Conservation (phyloP, 1,140 invertebrate genomes). For the Penaeus indicus region DNA sequence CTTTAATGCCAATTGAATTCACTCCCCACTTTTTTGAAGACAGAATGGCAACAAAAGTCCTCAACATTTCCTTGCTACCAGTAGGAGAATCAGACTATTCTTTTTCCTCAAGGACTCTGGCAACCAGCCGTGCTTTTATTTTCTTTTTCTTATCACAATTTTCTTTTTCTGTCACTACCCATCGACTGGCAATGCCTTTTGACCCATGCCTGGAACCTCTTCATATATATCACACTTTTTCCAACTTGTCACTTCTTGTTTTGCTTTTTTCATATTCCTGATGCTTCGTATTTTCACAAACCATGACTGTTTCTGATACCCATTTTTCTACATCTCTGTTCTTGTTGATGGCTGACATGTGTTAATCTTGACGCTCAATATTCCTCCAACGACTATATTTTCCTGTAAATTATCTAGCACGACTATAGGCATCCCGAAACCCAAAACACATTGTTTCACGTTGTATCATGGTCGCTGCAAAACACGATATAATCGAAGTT, state of each 20-base stretch:
- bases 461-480: too few relatives aligned
- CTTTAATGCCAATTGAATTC: slow-evolving; percentile 28
- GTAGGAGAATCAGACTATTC: slow-evolving; percentile 28
- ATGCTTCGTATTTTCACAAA: background rate
- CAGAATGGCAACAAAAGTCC: slow-evolving; percentile 11
- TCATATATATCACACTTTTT: background rate
- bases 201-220: slow-evolving; percentile 6
- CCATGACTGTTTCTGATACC: background rate
- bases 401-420: background rate
- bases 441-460: too few relatives aligned
- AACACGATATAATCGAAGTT: too few relatives aligned
- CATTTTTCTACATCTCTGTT: background rate
- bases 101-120: slow-evolving; percentile 29
- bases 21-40: slow-evolving; percentile 23
- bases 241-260: background rate
- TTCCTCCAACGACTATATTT: background rate
- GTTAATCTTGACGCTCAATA: background rate
- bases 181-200: slow-evolving; percentile 28
- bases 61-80: slow-evolving; percentile 43
- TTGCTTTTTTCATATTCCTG: background rate
- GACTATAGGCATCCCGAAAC: too few relatives aligned
- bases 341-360: background rate
- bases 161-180: slow-evolving; percentile 36
- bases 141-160: slow-evolving; percentile 26
- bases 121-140: slow-evolving; percentile 29